Conservation (phyloP, 2,113 vertebrate genomes). For the Pristiophorus japonicus region DNA sequence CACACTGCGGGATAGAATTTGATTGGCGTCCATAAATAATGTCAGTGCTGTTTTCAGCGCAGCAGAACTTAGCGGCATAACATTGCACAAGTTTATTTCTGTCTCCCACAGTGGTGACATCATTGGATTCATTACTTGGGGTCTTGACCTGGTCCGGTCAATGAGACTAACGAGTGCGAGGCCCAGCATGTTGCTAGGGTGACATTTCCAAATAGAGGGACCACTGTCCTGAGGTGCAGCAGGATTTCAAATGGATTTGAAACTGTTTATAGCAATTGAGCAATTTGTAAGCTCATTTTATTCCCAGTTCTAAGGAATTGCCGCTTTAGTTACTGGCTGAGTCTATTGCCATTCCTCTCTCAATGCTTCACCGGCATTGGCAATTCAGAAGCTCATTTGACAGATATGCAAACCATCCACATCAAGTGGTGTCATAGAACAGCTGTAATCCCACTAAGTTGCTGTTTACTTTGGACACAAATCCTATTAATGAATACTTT, state of each 20-base stretch:
- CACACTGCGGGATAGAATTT: neutral
- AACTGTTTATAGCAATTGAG: neutral
- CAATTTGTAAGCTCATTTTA: neutral
- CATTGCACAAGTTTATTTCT: neutral
- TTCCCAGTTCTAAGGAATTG: neutral
- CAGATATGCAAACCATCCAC: neutral
- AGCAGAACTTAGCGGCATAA: neutral
- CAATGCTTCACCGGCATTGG: neutral
- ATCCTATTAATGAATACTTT: neutral
- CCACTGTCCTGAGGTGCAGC: neutral
- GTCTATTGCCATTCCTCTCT: neutral
- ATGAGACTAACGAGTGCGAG: neutral
- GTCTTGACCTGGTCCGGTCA: neutral
- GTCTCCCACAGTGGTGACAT: neutral
- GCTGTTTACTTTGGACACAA: neutral
- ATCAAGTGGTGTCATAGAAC: neutral
- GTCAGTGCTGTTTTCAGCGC: neutral
- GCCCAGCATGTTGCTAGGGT: neutral
- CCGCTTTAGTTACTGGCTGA: neutral
- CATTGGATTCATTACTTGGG: neutral
- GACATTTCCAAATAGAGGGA: neutral
- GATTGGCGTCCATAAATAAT: neutral
- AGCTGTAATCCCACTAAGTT: neutral
- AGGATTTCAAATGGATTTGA: neutral
- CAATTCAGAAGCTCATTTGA: neutral